These are phyloP conservation scores for Caenorhabditis panamensis DNA, from an alignment of 2,888 invertebrate genomes.

Conservation along the genomic window DNA sequence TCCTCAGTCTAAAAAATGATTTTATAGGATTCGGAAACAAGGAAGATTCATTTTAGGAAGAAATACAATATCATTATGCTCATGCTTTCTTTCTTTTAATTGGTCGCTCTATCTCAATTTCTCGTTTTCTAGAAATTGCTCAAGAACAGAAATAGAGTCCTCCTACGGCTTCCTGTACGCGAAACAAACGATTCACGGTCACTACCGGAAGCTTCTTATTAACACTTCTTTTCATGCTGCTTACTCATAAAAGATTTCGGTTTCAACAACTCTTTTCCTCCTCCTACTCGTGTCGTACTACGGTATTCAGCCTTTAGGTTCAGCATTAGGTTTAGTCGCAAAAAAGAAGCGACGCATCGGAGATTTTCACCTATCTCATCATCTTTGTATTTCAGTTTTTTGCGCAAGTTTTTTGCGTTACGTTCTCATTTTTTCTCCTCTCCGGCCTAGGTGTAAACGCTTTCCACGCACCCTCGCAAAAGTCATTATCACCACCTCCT, in stretches of 20 bases:
- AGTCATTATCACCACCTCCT: constrained; percentile 6
- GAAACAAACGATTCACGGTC: constrained; percentile 37
- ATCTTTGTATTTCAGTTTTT: constrained; percentile 60
- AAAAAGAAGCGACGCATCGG: constrained; percentile 17
- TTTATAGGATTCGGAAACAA: neutral
- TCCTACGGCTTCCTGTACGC: constrained; percentile 57
- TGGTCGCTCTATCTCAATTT: constrained; percentile 33
- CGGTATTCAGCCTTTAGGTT: constrained; percentile 29
- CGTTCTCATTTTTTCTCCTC: constrained; percentile 44
- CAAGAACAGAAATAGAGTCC: constrained; percentile 24
- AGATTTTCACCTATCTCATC: constrained; percentile 52
- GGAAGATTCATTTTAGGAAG: neutral
- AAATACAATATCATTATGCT: constrained; percentile 21
- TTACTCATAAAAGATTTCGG: constrained; percentile 33
- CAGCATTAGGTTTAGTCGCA: constrained; percentile 33
- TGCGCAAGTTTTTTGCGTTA: constrained; percentile 58
- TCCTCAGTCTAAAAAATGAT: constrained; percentile 11
- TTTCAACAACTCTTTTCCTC: constrained; percentile 14
- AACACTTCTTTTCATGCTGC: constrained; percentile 41
- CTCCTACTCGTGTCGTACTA: constrained; percentile 24
- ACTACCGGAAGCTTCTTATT: constrained; percentile 45
- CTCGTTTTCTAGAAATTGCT: neutral
- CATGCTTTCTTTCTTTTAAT: constrained; percentile 39
- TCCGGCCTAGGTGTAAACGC: constrained; percentile 40
- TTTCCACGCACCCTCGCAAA: constrained; percentile 24